A percentile compares a stretch with the other conserved stretches of the same genome.
Conservation (phyloP, 2,888 invertebrate genomes). For the Ligdia adustata region DNA sequence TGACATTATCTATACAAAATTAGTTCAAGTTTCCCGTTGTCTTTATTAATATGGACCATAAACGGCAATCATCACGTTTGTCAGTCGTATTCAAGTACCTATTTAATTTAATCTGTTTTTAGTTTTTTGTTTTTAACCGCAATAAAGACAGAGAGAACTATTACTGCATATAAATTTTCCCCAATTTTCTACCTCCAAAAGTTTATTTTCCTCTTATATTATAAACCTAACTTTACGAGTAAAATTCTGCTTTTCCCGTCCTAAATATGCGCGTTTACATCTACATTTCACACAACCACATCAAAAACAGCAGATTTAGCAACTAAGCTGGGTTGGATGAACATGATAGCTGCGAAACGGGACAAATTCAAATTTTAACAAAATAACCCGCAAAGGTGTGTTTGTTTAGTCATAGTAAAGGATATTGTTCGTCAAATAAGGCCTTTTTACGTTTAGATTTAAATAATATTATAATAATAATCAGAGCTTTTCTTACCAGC, state of each 20-base stretch:
- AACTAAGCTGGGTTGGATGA: conserved; percentile 18
- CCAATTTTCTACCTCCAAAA: conserved; percentile 2
- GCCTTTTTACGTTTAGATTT: no score
- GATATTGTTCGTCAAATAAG: no score
- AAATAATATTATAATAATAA: no score
- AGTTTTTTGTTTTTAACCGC: no score
- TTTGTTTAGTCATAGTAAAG: no score
- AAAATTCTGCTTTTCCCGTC: conserved; percentile 2
- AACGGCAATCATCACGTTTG: no score
- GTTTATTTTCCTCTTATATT: conserved; percentile 6
- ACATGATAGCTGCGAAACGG: conserved; percentile 17
- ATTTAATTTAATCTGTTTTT: no score
- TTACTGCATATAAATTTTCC: neutral
- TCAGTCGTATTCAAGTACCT: no score
- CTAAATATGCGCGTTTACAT: conserved; percentile 4
- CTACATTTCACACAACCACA: conserved; percentile 19
- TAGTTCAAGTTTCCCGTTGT: no score
- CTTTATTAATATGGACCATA: no score
- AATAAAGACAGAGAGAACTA: neutral
- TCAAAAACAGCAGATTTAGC: conserved; percentile 20
- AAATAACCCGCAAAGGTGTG: conserved; percentile 24
- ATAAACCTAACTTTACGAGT: conserved; percentile 3
- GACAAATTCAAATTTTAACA: conserved; percentile 32
- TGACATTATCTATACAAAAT: no score
- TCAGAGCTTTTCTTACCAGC: no score